Base-by-base conservation (phyloP, 1,140 invertebrate genomes). In the Hycleus cichorii region DNA sequence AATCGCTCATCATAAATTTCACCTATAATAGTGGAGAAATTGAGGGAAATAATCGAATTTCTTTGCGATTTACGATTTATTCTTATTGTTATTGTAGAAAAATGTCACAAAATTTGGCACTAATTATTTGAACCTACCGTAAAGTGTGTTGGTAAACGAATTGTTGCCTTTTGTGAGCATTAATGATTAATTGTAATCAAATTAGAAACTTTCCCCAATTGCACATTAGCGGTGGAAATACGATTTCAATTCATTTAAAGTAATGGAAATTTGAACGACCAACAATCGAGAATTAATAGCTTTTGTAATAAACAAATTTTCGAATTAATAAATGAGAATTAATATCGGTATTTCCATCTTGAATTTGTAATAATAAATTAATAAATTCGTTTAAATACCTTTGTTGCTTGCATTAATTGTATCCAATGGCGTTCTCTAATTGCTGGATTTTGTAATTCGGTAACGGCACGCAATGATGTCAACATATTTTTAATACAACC, bases 371-470 rank as follows among this genome's bases (percentile, higher is more conserved):
- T 48, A 10, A n/a, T 26, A 42, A 42, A 52, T 10, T 11, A 39
- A 51, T 4, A 43, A 24, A 24, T 32, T 6, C 24, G 39, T 25
- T 32, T 43, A 43, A 24, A 59, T 75, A 91, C 90, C 76, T 91
- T 87, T 0, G 93, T 96, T 7, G 91, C 89, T 66, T 85, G 82
- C 90, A 97, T 95, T 2, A 97, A 76, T 70, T 97, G 89, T 39
- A 87, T 78, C 95, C 95, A 97, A 76, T 97, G 94, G 44, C 94
- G 80, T 47, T 93, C 89, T 63, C 89, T 83, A 47, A 98, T 95
- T 0, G 94, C 88, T 5, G 93, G 91, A 77, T 96, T 97, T 75
- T 96, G 93, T 11, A 97, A 76, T 70, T 97, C 93, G 3, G 88
- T 89, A 10, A 98, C 90, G 10, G 93, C 91, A 73, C 89, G 80